Evolutionary conservation across 2,797 vertebrate genomes (phyloP).

Genomic region (Spinus olivaceus): DNA sequence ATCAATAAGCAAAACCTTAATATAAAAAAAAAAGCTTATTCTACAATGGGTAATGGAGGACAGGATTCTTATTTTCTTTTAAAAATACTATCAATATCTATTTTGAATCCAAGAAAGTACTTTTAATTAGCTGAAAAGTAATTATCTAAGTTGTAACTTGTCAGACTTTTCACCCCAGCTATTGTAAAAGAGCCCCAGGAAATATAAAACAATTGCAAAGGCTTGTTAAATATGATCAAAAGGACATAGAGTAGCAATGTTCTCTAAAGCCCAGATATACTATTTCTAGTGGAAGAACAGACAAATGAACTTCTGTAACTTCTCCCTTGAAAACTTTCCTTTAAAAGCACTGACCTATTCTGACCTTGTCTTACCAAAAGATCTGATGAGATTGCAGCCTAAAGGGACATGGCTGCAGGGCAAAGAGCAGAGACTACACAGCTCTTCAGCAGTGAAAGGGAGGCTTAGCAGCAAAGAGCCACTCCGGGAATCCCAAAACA

Average conservation of each 20-base stretch:
- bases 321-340: neutral
- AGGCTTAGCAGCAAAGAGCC: neutral
- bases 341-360: neutral
- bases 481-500: neutral
- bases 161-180: neutral
- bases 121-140: neutral
- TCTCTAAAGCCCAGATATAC: neutral
- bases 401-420: neutral
- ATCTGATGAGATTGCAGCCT: slow-evolving; percentile 8
- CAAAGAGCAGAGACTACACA: neutral
- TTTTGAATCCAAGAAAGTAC: neutral
- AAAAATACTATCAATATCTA: neutral
- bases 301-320: neutral
- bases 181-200: neutral
- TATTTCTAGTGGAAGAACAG: neutral
- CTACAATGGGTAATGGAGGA: neutral
- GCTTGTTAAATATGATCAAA: slow-evolving; percentile 11
- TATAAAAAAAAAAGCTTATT: neutral
- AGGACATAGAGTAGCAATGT: neutral
- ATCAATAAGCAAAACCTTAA: neutral
- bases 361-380: slow-evolving; percentile 3
- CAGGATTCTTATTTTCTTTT: neutral
- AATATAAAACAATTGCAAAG: neutral
- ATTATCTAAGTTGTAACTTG: neutral
- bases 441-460: neutral